phyloP scores from a whole-genome alignment of 37 sponge, comb jelly and placozoan species.

The Trichoplax adhaerens region DNA sequence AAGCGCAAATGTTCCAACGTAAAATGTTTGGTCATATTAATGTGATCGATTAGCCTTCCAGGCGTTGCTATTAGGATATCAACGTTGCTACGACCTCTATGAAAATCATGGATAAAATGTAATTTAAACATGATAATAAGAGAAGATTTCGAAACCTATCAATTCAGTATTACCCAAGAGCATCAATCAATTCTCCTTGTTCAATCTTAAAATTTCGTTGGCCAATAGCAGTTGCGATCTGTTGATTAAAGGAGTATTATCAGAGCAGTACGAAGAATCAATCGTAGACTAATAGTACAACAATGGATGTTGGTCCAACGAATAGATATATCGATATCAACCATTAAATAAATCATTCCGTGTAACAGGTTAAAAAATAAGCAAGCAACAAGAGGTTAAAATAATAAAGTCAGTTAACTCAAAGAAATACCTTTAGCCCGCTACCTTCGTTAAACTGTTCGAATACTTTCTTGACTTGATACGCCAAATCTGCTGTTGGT shows the following conservation, averaged over 20 bases:
- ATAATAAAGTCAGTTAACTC: constrained; percentile 7
- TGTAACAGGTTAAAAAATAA: too few relatives aligned
- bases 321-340: too few relatives aligned
- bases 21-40: constrained; percentile 14
- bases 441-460: constrained; percentile 32
- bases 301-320: too few relatives aligned
- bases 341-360: too few relatives aligned
- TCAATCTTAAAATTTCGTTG: constrained; percentile 19
- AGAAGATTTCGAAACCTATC: too few relatives aligned
- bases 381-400: too few relatives aligned
- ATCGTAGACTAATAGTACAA: too few relatives aligned
- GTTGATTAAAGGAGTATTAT: too few relatives aligned
- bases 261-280: too few relatives aligned
- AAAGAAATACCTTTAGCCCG: constrained; percentile 6
- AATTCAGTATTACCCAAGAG: neutral
- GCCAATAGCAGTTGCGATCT: constrained; percentile 4
- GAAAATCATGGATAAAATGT: too few relatives aligned
- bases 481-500: constrained; percentile 62
- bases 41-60: constrained; percentile 60
- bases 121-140: too few relatives aligned
- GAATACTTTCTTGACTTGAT: constrained; percentile 56
- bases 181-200: constrained; percentile 12
- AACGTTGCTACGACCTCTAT: constrained; percentile 12
- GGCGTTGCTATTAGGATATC: constrained; percentile 77
- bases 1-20: constrained; percentile 38